A percentile compares a stretch with the other conserved stretches of the same genome.
These are phyloP conservation scores for Graptemys geographica DNA, from an alignment of 2,797 vertebrate species.

Conservation along the genomic window DNA sequence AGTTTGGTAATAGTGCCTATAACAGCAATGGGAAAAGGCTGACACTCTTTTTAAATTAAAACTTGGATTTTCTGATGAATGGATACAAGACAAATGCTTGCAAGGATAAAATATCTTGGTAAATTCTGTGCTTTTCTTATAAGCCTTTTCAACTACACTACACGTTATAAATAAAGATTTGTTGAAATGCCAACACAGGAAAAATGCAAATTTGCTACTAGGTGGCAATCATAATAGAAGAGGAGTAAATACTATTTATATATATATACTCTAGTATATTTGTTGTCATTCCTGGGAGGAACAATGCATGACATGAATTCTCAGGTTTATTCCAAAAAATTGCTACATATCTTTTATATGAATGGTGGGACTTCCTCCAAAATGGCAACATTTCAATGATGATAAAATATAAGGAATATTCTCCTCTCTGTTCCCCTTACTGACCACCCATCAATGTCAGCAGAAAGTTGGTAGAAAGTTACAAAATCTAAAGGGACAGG, in stretches of 20 bases:
- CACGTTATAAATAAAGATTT: neutral
- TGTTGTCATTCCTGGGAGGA: neutral
- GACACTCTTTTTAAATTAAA: neutral
- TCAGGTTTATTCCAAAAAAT: neutral
- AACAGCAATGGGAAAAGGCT: neutral
- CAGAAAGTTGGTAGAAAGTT: neutral
- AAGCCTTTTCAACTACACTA: neutral
- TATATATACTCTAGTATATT: neutral
- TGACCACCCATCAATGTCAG: neutral
- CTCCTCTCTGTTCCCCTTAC: neutral
- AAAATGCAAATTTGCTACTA: neutral
- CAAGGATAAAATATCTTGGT: neutral
- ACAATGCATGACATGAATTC: neutral
- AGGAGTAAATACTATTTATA: neutral
- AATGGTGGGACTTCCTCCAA: neutral
- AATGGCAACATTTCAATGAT: neutral
- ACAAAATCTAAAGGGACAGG: neutral
- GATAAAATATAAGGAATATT: neutral
- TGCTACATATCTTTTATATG: neutral
- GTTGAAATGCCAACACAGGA: neutral
- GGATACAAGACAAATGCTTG: accelerated
- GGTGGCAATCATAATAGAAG: neutral
- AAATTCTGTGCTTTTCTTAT: neutral
- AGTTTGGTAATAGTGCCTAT: neutral
- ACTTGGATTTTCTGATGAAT: neutral